Evolutionary conservation across 2,888 invertebrate species (phyloP), one percentile per base, ranked within the genome.

Genomic region (Teleiodes luculella): DNA sequence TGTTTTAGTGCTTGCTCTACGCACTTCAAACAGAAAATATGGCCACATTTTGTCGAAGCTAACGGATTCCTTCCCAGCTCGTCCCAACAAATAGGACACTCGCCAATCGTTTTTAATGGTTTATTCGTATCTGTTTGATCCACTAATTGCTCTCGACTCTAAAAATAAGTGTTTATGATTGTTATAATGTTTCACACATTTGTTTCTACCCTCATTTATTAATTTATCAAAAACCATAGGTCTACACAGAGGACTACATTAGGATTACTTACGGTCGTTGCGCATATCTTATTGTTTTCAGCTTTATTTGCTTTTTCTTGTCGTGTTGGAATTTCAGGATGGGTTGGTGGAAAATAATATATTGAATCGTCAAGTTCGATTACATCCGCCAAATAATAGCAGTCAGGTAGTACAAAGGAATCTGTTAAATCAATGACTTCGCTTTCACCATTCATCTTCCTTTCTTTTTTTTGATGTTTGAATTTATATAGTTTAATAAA

Each of bases 11-110:
- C 65, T 28, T 57, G 53, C 59, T 76, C 57, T 33, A 85, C 55
- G 57, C 85, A 86, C 43, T 57, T 57, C 8, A 70, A 51, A 55
- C 84, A 86, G 58, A 67, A 86, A 0, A 85, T 78, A 67, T 86
- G 84, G 3, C 85, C 85, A 70, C 85, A 86, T 61, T 71, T 80
- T 7, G 84, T 86, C 41, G 85, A 80, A 50, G 75, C 78, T 57
- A 83, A 59, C 33, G 76, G 74, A 37, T 74, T 74, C 56, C 60
- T 70, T 10, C 82, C 80, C 18, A 84, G 54, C 46, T 67, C 65
- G 16, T 83, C 83, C 65, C 67, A 78, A 64, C 85, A 86, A 60
- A 86, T 80, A 11, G 84, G 76, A 57, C 85, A 86, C 3, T 70
- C 63, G 11, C 78, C 80, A 62, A 74, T 63, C 50, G 61, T 59